phyloP scores from a whole-genome alignment of 2,113 vertebrate species.

The Caracal caracal region DNA sequence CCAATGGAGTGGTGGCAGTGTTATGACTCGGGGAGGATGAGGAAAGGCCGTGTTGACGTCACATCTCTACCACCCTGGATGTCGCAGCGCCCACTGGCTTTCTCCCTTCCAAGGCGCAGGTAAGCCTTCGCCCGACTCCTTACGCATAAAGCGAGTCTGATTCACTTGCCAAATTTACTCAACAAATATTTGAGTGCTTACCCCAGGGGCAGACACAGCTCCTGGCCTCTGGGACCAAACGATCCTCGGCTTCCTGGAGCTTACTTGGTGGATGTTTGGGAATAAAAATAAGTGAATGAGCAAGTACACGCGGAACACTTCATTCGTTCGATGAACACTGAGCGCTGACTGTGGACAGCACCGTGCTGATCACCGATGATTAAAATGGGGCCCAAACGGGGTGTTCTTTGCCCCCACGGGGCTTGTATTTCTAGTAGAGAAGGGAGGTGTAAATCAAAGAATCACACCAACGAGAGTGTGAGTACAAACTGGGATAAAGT shows the following conservation, averaged over 20 bases:
- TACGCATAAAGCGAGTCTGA: neutral
- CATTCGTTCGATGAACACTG: neutral
- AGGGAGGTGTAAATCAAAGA: neutral
- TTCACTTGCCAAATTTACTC: neutral
- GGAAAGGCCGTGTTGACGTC: accelerated
- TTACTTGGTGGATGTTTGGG: neutral
- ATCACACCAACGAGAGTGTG: neutral
- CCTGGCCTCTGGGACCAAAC: neutral
- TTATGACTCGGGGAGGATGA: accelerated
- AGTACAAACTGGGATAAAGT: neutral
- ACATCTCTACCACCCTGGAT: accelerated
- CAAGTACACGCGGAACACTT: neutral
- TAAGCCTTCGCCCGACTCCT: neutral
- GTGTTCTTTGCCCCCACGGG: neutral
- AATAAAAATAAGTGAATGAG: neutral
- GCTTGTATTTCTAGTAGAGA: neutral
- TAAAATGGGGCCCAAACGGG: neutral
- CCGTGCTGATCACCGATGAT: neutral
- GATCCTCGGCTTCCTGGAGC: neutral
- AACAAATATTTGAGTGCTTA: neutral
- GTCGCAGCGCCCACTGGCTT: too few relatives aligned
- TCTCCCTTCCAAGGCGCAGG: neutral
- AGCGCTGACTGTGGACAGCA: accelerated
- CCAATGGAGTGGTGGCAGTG: accelerated
- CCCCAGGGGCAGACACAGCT: too few relatives aligned